These are phyloP conservation scores for Drosophila insularis DNA, from an alignment of 1,140 invertebrate genomes.

Conservation along the genomic window DNA sequence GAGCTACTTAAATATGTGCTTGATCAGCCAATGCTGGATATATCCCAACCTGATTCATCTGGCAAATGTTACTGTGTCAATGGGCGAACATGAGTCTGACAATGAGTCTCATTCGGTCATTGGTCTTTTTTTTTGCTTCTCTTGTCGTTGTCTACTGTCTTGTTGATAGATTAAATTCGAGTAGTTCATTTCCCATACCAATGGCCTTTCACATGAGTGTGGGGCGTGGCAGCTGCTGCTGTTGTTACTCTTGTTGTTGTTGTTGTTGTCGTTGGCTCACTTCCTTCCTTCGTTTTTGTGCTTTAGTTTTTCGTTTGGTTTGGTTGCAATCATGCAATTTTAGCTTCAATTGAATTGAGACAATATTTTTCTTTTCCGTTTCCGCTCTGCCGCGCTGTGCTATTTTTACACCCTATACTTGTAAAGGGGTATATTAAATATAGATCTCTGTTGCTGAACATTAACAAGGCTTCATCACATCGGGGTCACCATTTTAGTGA, in stretches of 20 bases:
- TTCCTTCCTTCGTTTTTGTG: constrained; percentile 13
- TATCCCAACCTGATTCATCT: neutral
- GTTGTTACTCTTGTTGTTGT: neutral
- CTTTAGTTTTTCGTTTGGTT: constrained; percentile 32
- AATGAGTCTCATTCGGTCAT: neutral
- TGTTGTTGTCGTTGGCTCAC: constrained; percentile 17
- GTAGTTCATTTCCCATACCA: constrained; percentile 47
- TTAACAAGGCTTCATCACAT: too few relatives aligned
- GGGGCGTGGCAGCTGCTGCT: neutral
- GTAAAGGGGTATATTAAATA: neutral
- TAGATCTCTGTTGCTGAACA: too few relatives aligned
- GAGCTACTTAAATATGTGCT: too few relatives aligned
- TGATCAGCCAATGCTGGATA: too few relatives aligned
- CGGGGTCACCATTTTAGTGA: too few relatives aligned
- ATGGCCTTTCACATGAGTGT: constrained; percentile 3
- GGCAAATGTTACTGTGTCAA: constrained; percentile 5
- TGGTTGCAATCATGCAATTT: constrained; percentile 69
- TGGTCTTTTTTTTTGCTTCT: constrained; percentile 2
- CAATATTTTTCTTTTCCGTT: constrained; percentile 76
- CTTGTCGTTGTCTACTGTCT: constrained; percentile 24
- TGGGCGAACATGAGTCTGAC: constrained; percentile 1
- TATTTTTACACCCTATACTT: constrained; percentile 31
- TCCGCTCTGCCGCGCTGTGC: constrained; percentile 66
- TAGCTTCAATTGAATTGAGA: constrained; percentile 72
- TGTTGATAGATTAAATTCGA: constrained; percentile 55